These are phyloP conservation scores for Pampus argenteus DNA, from an alignment of 2,797 vertebrate genomes.

Conservation along the genomic window DNA sequence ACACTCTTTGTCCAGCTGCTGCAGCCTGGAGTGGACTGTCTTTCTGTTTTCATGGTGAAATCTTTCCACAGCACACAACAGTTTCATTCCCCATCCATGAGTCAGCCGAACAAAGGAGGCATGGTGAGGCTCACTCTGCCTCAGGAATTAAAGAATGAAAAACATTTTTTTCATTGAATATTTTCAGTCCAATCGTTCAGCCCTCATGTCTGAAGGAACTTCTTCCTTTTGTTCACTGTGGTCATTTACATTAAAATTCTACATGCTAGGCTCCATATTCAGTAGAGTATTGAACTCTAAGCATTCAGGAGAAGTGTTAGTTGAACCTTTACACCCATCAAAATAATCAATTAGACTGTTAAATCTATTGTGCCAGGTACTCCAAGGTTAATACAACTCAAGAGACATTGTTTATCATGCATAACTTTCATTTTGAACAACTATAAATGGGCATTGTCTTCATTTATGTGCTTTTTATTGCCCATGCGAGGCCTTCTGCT, in stretches of 20 bases:
- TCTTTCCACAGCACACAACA: conserved; percentile 79
- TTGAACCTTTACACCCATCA: conserved; percentile 61
- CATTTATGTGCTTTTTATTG: conserved; percentile 77
- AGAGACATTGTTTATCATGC: conserved; percentile 73
- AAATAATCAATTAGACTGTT: conserved; percentile 69
- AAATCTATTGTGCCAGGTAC: conserved; percentile 55
- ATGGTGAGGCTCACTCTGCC: conserved; percentile 71
- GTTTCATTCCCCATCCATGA: conserved; percentile 82
- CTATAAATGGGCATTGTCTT: conserved; percentile 76
- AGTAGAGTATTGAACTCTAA: conserved; percentile 22
- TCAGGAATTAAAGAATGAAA: conserved; percentile 68
- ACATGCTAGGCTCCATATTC: conserved; percentile 15
- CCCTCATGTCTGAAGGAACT: conserved; percentile 29
- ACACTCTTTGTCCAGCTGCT: conserved; percentile 74
- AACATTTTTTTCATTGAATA: conserved; percentile 51
- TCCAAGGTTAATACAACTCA: conserved; percentile 74
- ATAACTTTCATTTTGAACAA: conserved; percentile 71
- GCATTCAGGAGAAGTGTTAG: conserved; percentile 51
- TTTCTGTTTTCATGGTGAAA: conserved; percentile 75
- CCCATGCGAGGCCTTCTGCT: conserved; percentile 73
- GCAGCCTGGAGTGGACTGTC: conserved; percentile 70
- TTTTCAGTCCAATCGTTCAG: conserved; percentile 52
- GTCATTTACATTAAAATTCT: conserved; percentile 38
- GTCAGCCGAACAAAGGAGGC: conserved; percentile 83
- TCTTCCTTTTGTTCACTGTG: conserved; percentile 40